Base-by-base conservation (phyloP, 1,140 invertebrate genomes). In the Drosophila malerkotliana region DNA sequence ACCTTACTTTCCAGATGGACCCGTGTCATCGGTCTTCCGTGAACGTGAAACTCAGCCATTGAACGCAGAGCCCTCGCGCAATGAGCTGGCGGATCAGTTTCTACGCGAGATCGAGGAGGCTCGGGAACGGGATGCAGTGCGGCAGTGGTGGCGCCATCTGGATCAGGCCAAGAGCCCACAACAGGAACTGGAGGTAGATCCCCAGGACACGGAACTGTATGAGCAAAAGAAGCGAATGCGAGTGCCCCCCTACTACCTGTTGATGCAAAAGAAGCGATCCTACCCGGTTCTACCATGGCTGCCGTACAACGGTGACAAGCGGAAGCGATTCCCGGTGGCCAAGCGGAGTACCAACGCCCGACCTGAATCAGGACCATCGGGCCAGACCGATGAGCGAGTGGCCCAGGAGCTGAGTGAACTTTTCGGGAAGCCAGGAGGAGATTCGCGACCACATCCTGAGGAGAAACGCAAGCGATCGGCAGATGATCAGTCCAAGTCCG, bases 311-410 rank as follows among this genome's bases (percentile, higher is more conserved):
- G 64, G 52, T 2, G 84, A 90, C 47, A 90, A 89, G 44, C 77
- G 93, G 75, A 95, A 95, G 92, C 92, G 94, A 3, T 95, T 95
- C 79, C 94, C 94, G 12, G 94, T 95, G n/a, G 92, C 93, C 21
- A 95, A 95, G 90, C 91, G 94, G 30, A 92, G 92, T 1, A 80
- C 79, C 77, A 91, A 41, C 45, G 34, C 28, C 37, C 54, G 28
- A 6, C 74, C 75, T 0, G 64, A 76, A 15, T 55, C 77, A 1
- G 26, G 26, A 28, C 61, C 75, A 5, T 49, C 82, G 15, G 73
- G 49, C 51, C 79, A 89, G 47, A 91, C 90, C 14, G 90, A 91
- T 15, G 92, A 92, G 45, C 90, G 88, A 30, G 91, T 90, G 28
- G 82, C 91, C 49, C 68, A 85, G 74, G 92, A 92, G 49, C 84